Conservation (phyloP, 53 echinoderm and acorn worm species). For the Echinarachnius parma region DNA sequence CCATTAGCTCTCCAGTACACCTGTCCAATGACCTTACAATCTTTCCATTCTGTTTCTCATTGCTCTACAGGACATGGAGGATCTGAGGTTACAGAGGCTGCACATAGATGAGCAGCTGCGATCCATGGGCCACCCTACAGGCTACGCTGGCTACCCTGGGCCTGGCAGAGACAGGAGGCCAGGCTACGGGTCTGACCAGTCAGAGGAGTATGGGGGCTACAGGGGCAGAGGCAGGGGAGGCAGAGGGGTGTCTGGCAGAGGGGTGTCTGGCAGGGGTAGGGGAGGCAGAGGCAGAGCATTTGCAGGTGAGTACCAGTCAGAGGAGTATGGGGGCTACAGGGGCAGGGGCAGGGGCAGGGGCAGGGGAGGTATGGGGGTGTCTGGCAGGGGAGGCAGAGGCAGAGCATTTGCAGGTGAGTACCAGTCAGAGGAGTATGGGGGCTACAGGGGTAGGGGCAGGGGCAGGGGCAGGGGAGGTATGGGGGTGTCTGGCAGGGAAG, state of each 20-base stretch:
- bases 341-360: constrained; percentile 53
- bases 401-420: constrained; percentile 38
- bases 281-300: too few species aligned
- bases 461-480: constrained; percentile 31
- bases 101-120: constrained; percentile 96
- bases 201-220: constrained; percentile 57
- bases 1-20: too few species aligned
- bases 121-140: constrained; percentile 65
- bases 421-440: too few species aligned
- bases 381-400: constrained; percentile 54
- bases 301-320: constrained; percentile 44
- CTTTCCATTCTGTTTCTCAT: too few species aligned
- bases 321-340: constrained; percentile 47
- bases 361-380: too few species aligned
- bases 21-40: too few species aligned
- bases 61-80: constrained; percentile 74
- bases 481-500: constrained; percentile 7
- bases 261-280: too few species aligned
- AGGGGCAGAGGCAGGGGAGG: too few species aligned
- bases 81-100: constrained; percentile 79
- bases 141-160: constrained; percentile 49
- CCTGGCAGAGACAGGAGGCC: constrained; percentile 63
- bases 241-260: too few species aligned
- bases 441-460: too few species aligned
- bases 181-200: constrained; percentile 79